Evolutionary conservation across 2,797 vertebrate species (phyloP), one percentile per base, ranked within the genome.

Genomic region (Leucoraja ocellata): DNA sequence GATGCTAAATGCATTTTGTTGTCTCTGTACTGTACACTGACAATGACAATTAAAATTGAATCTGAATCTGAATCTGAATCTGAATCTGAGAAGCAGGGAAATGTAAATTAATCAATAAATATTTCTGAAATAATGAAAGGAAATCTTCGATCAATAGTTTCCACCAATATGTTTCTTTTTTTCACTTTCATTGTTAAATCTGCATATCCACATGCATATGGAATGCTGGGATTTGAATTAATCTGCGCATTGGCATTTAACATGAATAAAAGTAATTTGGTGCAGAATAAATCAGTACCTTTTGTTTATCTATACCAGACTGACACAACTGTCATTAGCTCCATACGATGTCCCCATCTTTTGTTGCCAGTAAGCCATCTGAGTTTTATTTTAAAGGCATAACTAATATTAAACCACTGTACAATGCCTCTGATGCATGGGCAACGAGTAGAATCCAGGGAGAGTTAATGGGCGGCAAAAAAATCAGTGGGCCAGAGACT

Each of bases 251-350:
- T 88, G 84, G 61, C 28, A 88, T 88, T 65, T 88, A 88, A 88
- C 6, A 88, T 88, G 58, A 54, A 39, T 4, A 79, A 11, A 81
- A 23, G 58, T 88, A 88, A 88, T 1, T 88, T 88, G 32, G 14
- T 88, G 32, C 65, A 54, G 28, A 61, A 61, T 84, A 23, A 84
- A 63, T 9, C 25, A 61, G 81, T 84, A 61, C 61, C 61, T 46
- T 84, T n/a, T 88, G 58, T n/a, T 10, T 88, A 63, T 88, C 84
- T 86, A 23, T 61, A 65, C 13, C n/a, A 88, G 84, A 88, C 61
- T 65, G 84, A 88, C 61, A 65, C 28, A 32, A 61, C 61, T 16
- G 61, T 61, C 83, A 86, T 63, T 28, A 86, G 2, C 25, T 32
- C 25, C 6, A 63, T 25, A 86, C 21, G 5, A 63, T 86, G 83